phyloP scores from a whole-genome alignment of 1,140 invertebrate species.

The Zaprionus gabonicus region DNA sequence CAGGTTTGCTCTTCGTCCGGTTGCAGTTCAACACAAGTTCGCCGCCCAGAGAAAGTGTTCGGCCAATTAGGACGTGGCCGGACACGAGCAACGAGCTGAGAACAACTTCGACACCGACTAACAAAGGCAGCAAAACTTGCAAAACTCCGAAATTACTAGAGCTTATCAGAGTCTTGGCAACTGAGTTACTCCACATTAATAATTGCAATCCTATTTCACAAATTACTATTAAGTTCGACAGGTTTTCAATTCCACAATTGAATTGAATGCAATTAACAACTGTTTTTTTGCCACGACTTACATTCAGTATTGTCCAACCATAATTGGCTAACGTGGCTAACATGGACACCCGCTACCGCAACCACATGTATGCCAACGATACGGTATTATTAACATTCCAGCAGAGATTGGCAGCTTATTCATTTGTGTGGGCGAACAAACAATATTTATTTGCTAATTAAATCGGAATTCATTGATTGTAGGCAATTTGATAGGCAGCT shows the following conservation, averaged over 20 bases:
- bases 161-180: background rate
- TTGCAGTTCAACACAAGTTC: conserved; percentile 2
- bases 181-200: background rate
- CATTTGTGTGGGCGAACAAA: background rate
- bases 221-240: background rate
- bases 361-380: background rate
- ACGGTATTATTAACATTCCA: background rate
- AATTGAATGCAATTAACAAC: background rate
- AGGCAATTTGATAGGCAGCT: background rate
- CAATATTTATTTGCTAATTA: conserved; percentile 16
- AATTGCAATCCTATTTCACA: background rate
- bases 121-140: background rate
- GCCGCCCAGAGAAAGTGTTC: background rate
- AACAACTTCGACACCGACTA: background rate
- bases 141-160: background rate
- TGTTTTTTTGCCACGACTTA: background rate
- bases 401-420: background rate
- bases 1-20: conserved; percentile 2
- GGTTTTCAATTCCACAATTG: background rate
- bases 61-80: conserved; percentile 3
- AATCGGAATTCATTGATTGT: conserved; percentile 5
- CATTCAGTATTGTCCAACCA: background rate
- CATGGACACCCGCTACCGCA: background rate
- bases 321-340: background rate
- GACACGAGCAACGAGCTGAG: background rate